These are phyloP conservation scores for Luperina nickerlii DNA, from an alignment of 2,888 invertebrate genomes.

Conservation along the genomic window DNA sequence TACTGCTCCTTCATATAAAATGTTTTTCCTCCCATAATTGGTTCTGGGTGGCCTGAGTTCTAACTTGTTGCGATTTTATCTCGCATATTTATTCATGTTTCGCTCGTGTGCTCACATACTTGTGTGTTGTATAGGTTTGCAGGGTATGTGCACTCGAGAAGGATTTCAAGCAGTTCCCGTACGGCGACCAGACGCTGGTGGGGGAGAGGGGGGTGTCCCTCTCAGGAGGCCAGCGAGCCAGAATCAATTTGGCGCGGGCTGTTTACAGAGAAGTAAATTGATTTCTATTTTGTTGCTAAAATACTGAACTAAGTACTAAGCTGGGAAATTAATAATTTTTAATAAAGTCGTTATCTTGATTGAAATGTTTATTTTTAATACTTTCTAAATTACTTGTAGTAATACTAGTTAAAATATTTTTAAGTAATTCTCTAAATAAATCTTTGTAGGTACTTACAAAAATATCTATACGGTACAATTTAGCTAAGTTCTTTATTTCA, in stretches of 20 bases:
- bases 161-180: constrained; percentile 91
- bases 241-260: constrained; percentile 92
- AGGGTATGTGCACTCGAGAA: constrained; percentile 89
- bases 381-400: not conserved
- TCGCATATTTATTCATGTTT: constrained; percentile 6
- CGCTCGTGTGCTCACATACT: not conserved
- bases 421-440: not conserved
- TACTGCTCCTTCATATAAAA: too few species aligned
- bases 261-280: constrained; percentile 86
- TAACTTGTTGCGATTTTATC: too few species aligned
- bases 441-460: not conserved
- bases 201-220: constrained; percentile 93
- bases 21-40: too few species aligned
- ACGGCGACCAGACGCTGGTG: constrained; percentile 92
- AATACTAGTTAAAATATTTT: not conserved
- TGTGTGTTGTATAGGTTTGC: constrained; percentile 79
- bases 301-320: constrained; percentile 65
- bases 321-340: constrained; percentile 42
- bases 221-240: constrained; percentile 94
- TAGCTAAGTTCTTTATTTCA: not conserved
- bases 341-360: not conserved
- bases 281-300: constrained; percentile 68
- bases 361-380: constrained; percentile 1
- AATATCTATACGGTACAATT: not conserved
- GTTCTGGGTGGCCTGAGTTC: too few species aligned